Percentiles rank a stretch among this genome's conserved stretches.
phyloP scores from a whole-genome alignment of 2,797 vertebrate species.

The Intellagama lesueurii region DNA sequence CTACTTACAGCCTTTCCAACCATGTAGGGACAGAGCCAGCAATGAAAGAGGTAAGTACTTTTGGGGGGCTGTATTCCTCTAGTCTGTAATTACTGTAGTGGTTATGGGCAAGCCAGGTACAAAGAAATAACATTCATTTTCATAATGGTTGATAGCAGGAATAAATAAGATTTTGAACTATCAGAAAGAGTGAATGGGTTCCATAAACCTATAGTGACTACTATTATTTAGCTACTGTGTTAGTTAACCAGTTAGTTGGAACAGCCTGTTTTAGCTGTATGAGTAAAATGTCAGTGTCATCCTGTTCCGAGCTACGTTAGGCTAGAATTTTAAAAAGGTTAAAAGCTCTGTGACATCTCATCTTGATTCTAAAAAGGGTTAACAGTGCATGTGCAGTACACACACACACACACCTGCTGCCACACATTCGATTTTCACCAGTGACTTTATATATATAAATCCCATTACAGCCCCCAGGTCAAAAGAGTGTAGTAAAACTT shows the following conservation, averaged over 20 bases:
- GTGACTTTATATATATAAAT: neutral
- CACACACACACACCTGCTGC: neutral
- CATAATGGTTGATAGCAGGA: neutral
- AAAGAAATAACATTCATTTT: neutral
- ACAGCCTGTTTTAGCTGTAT: neutral
- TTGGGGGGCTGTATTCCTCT: neutral
- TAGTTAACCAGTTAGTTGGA: neutral
- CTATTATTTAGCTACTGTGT: neutral
- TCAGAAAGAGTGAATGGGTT: neutral
- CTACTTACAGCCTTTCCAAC: conserved; percentile 93
- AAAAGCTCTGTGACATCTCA: neutral
- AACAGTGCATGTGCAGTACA: neutral
- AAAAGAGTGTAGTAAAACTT: neutral
- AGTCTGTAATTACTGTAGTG: rapidly evolving
- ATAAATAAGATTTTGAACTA: neutral
- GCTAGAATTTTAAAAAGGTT: neutral
- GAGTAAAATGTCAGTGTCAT: conserved; percentile 39
- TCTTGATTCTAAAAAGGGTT: neutral
- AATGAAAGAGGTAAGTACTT: conserved; percentile 94
- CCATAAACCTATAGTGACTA: neutral
- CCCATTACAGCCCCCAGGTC: neutral
- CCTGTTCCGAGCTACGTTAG: neutral
- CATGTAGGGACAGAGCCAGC: conserved; percentile 93
- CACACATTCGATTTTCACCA: neutral
- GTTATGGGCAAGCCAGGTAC: neutral